phyloP scores from a whole-genome alignment of 2,797 vertebrate genomes.

The Pipistrellus pygmaeus region DNA sequence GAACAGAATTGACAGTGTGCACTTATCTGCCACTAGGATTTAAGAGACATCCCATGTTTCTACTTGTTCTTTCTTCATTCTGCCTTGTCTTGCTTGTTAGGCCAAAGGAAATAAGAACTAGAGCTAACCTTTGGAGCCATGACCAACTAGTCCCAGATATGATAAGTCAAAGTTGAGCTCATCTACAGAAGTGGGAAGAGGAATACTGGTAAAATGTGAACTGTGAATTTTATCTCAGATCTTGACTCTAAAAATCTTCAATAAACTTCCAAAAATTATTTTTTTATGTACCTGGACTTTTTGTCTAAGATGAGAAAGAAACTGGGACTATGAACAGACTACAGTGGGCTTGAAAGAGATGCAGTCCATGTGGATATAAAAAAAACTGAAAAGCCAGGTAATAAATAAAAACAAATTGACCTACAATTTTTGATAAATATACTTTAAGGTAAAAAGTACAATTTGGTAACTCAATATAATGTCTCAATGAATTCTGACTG shows the following conservation, averaged over 20 bases:
- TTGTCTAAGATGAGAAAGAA: neutral
- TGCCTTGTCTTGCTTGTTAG: neutral
- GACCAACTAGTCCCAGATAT: neutral
- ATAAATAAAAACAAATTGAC: neutral
- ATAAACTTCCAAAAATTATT: neutral
- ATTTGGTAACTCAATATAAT: neutral
- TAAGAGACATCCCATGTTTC: neutral
- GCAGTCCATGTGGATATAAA: neutral
- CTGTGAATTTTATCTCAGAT: neutral
- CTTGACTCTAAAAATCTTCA: neutral
- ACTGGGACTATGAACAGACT: neutral
- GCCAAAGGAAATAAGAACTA: neutral
- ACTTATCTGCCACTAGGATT: neutral
- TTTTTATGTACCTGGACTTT: neutral
- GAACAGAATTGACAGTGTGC: neutral
- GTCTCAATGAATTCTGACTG: neutral
- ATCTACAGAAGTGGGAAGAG: neutral
- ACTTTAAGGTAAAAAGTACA: conserved; percentile 25
- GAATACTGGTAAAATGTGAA: neutral
- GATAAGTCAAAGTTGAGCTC: neutral
- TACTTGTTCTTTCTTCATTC: neutral
- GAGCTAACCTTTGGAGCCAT: neutral
- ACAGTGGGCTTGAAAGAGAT: neutral
- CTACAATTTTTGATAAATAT: neutral
- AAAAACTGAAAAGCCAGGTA: neutral